Conservation (phyloP, 2,888 invertebrate genomes). For the Steromphala cineraria region DNA sequence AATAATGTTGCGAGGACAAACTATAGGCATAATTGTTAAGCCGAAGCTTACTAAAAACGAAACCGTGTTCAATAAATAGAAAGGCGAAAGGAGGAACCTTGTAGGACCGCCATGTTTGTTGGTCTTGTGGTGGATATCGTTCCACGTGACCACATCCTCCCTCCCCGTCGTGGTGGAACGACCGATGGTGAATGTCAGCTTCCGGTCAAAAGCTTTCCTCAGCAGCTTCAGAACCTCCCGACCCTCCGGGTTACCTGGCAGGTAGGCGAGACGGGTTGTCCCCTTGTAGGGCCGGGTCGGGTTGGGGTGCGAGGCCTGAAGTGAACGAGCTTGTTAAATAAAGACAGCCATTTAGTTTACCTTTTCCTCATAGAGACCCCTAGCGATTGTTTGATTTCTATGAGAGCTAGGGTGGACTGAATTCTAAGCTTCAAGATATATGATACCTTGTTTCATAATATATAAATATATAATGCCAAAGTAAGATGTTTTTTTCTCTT, state of each 20-base stretch:
- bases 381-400: neutral
- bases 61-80: neutral
- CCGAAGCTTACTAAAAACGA: too few relatives aligned
- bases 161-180: conserved; percentile 60
- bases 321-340: neutral
- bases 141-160: conserved; percentile 62
- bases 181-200: conserved; percentile 64
- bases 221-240: conserved; percentile 49
- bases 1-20: too few relatives aligned
- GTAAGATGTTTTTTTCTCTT: too few relatives aligned
- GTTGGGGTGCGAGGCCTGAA: conserved; percentile 51
- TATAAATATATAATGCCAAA: neutral
- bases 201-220: conserved; percentile 55
- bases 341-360: neutral
- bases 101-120: conserved; percentile 42
- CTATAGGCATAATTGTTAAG: too few relatives aligned
- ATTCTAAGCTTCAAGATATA: neutral
- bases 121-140: conserved; percentile 61
- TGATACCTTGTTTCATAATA: too few relatives aligned
- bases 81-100: conserved; percentile 31
- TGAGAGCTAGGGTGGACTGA: neutral
- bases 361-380: neutral
- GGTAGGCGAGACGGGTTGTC: conserved; percentile 50
- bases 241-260: conserved; percentile 62
- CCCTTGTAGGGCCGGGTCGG: conserved; percentile 57